Evolutionary conservation across 2,797 vertebrate genomes (phyloP).

Genomic region (Chelon labrosus): DNA sequence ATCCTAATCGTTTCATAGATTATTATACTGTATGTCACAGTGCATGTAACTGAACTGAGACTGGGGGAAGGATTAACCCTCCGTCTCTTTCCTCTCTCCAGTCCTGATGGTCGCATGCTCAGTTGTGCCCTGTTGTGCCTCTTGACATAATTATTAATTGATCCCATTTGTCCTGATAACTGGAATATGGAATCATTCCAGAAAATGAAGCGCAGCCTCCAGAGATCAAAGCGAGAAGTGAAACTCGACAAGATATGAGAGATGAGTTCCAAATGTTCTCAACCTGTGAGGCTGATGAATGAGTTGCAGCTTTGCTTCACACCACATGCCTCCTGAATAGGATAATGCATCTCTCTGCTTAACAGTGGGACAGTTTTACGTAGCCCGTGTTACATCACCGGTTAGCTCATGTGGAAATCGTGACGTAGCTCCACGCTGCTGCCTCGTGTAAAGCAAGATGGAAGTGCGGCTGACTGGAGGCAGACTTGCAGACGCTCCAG

Average conservation of each 20-base stretch:
- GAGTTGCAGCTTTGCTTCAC: constrained; percentile 14
- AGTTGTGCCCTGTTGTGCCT: constrained; percentile 37
- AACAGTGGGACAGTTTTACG: constrained; percentile 58
- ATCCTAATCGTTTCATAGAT: constrained; percentile 24
- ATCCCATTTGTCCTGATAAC: constrained; percentile 53
- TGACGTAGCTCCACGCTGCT: constrained; percentile 60
- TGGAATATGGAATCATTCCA: constrained; percentile 32
- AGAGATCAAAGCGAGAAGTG: constrained; percentile 17
- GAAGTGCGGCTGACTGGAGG: constrained; percentile 46
- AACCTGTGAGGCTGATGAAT: constrained; percentile 29
- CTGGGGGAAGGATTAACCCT: constrained; percentile 37
- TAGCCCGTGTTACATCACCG: constrained; percentile 72
- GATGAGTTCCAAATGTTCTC: constrained; percentile 27
- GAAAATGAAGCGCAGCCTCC: constrained; percentile 33
- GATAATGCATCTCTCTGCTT: constrained; percentile 36
- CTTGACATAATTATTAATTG: constrained; percentile 61
- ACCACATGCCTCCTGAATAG: constrained; percentile 36
- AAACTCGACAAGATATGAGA: constrained; percentile 23
- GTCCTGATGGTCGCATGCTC: constrained; percentile 31
- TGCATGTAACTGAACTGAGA: constrained; percentile 35
- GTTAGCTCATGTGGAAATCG: constrained; percentile 51
- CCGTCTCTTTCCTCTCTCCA: constrained; percentile 23
- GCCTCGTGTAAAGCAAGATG: constrained; percentile 60
- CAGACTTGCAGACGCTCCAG: constrained; percentile 36
- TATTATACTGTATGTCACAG: constrained; percentile 3